Base-by-base conservation (phyloP, 2,797 vertebrate genomes). In the Muscicapa comitata region DNA sequence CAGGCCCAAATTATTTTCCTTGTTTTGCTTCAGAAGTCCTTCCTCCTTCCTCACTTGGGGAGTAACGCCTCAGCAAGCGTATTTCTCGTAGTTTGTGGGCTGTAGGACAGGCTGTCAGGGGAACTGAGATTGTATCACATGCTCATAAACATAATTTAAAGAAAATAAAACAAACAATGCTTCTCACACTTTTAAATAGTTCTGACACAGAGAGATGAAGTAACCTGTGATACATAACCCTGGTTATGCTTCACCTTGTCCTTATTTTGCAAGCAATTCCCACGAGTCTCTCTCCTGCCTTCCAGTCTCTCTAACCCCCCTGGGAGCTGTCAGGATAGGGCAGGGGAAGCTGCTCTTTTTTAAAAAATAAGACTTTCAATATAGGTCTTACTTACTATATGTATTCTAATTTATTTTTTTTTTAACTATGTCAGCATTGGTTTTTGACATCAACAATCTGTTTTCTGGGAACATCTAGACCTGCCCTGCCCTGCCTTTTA, bases 1-100 rank as follows among this genome's bases (percentile, higher is more conserved):
- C 84, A 80, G 43, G 71, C 66, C 83, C 94, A 72, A 96, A 95
- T 61, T 58, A 74, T 59, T 95, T 93, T 54, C 42, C 73, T 89
- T 84, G 73, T 88, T 96, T 91, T 88, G 37, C 83, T 90, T 75
- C 63, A 88, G 58, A 77, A 93, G 47, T 76, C 45, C 50, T 84
- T 65, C 62, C 88, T 76, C n/a, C 24, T 78, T 73, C 51, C 67
- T 75, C 2, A 2, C 45, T 68, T 35, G 47, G 42, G 61, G 85
- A 89, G 59, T 81, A 88, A 79, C 0, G 0, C 68, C 79, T 67
- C 83, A 89, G 73, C 82, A 88, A 65, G 86, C 26, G 38, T 71
- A 47, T 84, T 94, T 90, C 88, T 90, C 58, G 53, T 42, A 54
- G 62, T 72, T 65, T 78, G 91, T 82, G 85, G 84, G 77, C 73